Conservation (phyloP, 1,140 invertebrate species). For the Psix sp. region DNA sequence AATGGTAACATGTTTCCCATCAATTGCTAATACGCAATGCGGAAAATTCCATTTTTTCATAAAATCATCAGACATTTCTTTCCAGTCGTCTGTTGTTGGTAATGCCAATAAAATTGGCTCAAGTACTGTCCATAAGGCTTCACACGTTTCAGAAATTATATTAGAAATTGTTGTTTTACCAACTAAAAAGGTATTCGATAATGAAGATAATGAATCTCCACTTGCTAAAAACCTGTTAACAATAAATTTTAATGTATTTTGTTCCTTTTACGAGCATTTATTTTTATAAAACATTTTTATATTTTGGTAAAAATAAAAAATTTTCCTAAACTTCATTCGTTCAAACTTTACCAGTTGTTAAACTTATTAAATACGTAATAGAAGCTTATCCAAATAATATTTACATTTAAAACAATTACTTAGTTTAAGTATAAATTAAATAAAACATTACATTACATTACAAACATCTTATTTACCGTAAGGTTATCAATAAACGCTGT, state of each 20-base stretch:
- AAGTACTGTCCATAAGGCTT: background rate
- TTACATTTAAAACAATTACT: background rate
- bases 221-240: background rate
- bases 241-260: background rate
- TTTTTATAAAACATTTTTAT: no score
- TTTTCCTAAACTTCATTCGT: background rate
- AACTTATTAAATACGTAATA: no score
- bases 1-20: no score
- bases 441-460: background rate
- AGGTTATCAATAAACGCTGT: background rate
- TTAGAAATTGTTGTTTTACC: background rate
- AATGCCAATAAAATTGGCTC: no score
- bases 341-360: no score
- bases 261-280: background rate
- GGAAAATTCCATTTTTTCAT: constrained; percentile 14
- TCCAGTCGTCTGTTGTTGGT: no score
- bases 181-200: background rate
- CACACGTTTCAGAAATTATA: constrained; percentile 1
- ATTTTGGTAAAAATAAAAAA: background rate
- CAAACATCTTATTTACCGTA: background rate
- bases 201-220: background rate
- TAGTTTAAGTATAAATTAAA: background rate
- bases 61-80: no score
- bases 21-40: constrained; percentile 1
- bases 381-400: no score